A percentile compares a stretch with the other conserved stretches of the same genome.
Conservation (phyloP, 2,797 vertebrate species). For the Tauraco hartlaubi region DNA sequence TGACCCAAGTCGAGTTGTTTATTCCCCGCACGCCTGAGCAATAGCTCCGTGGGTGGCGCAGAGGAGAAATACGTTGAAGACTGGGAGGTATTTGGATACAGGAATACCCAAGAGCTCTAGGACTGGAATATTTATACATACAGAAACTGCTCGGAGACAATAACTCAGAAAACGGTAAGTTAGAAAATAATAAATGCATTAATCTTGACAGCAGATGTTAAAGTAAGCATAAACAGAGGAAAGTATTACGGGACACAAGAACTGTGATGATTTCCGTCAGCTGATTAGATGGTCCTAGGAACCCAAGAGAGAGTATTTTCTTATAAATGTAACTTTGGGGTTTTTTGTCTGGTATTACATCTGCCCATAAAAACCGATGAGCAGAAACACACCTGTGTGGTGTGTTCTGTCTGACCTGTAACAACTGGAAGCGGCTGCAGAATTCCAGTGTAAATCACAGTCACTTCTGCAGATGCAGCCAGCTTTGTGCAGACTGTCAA, state of each 20-base stretch:
- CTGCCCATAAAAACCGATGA: background rate
- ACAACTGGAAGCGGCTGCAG: background rate
- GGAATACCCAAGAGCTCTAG: background rate
- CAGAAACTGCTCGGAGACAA: background rate
- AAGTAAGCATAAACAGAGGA: background rate
- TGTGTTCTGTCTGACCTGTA: background rate
- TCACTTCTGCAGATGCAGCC: background rate
- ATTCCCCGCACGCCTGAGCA: background rate
- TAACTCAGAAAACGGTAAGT: background rate
- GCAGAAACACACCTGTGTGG: background rate
- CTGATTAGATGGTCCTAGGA: background rate
- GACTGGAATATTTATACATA: slow-evolving; percentile 1
- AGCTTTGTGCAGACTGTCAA: background rate
- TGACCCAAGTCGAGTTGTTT: background rate
- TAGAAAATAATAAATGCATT: slow-evolving; percentile 12
- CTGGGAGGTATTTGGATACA: background rate
- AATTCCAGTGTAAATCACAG: background rate
- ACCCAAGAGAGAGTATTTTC: background rate
- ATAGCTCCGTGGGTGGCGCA: background rate
- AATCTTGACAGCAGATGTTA: background rate
- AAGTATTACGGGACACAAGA: background rate
- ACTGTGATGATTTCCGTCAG: background rate
- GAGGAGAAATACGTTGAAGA: background rate
- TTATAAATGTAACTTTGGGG: background rate
- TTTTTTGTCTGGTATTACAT: background rate